A percentile compares a stretch with the other conserved stretches of the same genome.
Conservation (phyloP, 2,888 invertebrate species). For the Ophion costatus region DNA sequence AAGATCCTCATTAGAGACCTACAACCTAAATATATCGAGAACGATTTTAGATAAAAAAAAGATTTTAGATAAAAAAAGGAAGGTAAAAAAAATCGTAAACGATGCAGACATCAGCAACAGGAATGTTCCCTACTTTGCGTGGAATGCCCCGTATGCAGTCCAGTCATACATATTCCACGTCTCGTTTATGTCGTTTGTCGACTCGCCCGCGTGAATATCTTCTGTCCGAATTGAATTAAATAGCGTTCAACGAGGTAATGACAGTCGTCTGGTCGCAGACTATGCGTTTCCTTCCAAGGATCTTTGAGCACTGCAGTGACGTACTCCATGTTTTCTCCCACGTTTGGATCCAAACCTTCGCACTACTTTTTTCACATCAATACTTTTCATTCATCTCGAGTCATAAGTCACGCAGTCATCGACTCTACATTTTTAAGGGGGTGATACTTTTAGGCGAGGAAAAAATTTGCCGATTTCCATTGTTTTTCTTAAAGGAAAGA, state of each 20-base stretch:
- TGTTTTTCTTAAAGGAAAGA: too few species aligned
- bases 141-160: neutral
- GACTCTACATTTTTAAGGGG: neutral
- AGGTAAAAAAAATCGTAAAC: too few species aligned
- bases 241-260: constrained; percentile 45
- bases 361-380: neutral
- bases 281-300: neutral
- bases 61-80: too few species aligned
- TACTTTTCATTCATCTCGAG: neutral
- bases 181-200: neutral
- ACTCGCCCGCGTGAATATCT: neutral
- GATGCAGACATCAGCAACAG: too few species aligned
- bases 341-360: neutral
- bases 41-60: too few species aligned
- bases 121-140: too few species aligned
- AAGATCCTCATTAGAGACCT: too few species aligned
- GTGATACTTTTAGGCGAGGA: too few species aligned
- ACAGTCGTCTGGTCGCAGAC: constrained; percentile 4
- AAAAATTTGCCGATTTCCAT: too few species aligned
- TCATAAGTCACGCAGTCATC: neutral
- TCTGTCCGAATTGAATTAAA: constrained; percentile 35
- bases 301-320: neutral
- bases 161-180: too few species aligned
- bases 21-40: too few species aligned
- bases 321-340: neutral